These are phyloP conservation scores for Drosophila anceps DNA, from an alignment of 2,888 invertebrate species.

Conservation along the genomic window DNA sequence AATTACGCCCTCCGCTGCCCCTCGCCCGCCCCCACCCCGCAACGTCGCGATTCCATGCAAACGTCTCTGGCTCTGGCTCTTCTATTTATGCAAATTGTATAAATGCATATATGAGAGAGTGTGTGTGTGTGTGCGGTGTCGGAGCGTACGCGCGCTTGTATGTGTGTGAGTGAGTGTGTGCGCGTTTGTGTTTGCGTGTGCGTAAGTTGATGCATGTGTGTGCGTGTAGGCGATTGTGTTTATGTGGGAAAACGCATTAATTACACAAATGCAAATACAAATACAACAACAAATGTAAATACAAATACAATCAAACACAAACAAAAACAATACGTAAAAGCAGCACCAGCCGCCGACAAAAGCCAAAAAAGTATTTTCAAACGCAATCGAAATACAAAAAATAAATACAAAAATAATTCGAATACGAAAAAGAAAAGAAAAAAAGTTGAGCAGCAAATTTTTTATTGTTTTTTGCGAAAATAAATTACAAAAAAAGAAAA, in stretches of 20 bases:
- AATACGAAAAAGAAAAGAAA: constrained; percentile 42
- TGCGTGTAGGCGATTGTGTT: constrained; percentile 61
- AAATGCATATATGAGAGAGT: constrained; percentile 48
- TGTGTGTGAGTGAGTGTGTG: constrained; percentile 41
- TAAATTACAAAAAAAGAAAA: constrained; percentile 8
- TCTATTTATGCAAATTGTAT: constrained; percentile 62
- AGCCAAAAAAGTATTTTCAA: constrained; percentile 57
- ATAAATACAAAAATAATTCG: constrained; percentile 26
- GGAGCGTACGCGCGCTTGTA: constrained; percentile 40
- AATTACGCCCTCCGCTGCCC: constrained; percentile 28
- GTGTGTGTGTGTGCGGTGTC: constrained; percentile 39
- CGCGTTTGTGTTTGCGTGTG: constrained; percentile 35
- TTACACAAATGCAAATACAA: constrained; percentile 62
- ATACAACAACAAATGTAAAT: constrained; percentile 36
- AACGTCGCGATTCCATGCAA: constrained; percentile 52
- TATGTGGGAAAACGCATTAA: constrained; percentile 77
- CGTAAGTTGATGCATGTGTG: constrained; percentile 37
- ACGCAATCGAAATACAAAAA: constrained; percentile 52
- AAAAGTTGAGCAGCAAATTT: constrained; percentile 41
- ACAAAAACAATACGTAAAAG: constrained; percentile 62
- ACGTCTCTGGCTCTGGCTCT: constrained; percentile 50
- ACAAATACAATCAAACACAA: constrained; percentile 67
- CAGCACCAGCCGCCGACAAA: constrained; percentile 33
- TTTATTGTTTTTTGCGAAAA: constrained; percentile 60
- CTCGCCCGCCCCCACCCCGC: not conserved